phyloP scores from a whole-genome alignment of 2,797 vertebrate species.

The Propithecus perrieri region DNA sequence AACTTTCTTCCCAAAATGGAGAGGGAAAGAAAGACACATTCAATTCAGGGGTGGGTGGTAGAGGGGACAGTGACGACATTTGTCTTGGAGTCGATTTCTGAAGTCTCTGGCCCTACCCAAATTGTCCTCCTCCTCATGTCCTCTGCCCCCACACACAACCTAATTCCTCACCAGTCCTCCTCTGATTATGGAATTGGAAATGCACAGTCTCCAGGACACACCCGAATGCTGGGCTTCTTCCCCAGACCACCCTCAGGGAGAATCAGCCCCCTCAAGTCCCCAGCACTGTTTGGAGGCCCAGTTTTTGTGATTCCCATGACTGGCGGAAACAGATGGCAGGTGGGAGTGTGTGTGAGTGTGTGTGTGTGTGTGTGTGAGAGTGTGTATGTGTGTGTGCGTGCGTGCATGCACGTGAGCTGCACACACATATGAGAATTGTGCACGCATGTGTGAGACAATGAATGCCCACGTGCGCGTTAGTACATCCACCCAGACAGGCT shows the following conservation, averaged over 20 bases:
- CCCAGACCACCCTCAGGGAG: background rate
- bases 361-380: background rate
- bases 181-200: background rate
- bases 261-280: background rate
- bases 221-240: background rate
- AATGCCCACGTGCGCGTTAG: background rate
- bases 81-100: slow-evolving; percentile 50
- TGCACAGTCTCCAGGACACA: background rate
- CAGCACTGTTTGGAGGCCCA: background rate
- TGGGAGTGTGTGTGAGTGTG: slow-evolving; percentile 22
- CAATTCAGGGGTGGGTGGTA: background rate
- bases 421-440: background rate
- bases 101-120: background rate
- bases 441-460: slow-evolving; percentile 50
- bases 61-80: background rate
- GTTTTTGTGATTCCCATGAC: background rate
- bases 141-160: background rate
- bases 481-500: background rate
- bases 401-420: background rate
- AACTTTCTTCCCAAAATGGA: slow-evolving; percentile 11
- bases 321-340: slow-evolving; percentile 55
- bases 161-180: background rate
- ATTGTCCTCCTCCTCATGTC: background rate
- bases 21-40: background rate
- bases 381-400: background rate